A percentile compares a stretch with the other conserved stretches of the same genome.
These are phyloP conservation scores for Chiloscyllium punctatum DNA, from an alignment of 2,797 vertebrate species.

Conservation along the genomic window DNA sequence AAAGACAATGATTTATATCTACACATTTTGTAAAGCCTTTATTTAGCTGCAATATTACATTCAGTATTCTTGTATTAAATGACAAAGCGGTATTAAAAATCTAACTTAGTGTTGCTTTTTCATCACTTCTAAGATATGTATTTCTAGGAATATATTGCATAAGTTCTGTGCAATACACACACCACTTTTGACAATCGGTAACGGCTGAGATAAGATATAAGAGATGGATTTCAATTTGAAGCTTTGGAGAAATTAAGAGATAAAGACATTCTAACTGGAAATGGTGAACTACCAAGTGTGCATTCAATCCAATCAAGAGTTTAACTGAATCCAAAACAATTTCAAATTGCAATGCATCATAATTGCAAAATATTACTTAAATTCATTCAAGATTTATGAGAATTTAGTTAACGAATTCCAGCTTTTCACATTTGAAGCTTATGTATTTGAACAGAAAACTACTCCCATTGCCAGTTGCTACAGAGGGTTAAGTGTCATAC, in stretches of 20 bases:
- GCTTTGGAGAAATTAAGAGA: background rate
- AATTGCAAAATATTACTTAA: background rate
- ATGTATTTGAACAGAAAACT: background rate
- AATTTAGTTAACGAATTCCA: background rate
- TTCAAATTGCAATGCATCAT: background rate
- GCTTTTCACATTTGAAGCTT: background rate
- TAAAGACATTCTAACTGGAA: background rate
- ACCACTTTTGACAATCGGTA: background rate
- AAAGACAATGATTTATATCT: constrained; percentile 3
- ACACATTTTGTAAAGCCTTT: constrained; percentile 64
- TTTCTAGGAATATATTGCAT: too few species aligned
- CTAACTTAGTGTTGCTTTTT: background rate
- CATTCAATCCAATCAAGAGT: background rate
- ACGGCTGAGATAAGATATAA: background rate
- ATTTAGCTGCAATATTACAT: constrained; percentile 81
- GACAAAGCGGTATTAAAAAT: constrained; percentile 60
- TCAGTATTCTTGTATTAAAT: constrained; percentile 52
- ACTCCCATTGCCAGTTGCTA: background rate
- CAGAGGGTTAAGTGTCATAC: background rate
- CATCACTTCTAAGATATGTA: background rate
- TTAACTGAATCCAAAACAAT: background rate
- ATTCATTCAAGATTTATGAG: background rate
- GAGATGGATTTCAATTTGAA: background rate
- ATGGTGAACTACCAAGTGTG: background rate
- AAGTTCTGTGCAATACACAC: constrained; percentile 12